Conservation (phyloP, 2,797 vertebrate species). For the Poecilia gillii region DNA sequence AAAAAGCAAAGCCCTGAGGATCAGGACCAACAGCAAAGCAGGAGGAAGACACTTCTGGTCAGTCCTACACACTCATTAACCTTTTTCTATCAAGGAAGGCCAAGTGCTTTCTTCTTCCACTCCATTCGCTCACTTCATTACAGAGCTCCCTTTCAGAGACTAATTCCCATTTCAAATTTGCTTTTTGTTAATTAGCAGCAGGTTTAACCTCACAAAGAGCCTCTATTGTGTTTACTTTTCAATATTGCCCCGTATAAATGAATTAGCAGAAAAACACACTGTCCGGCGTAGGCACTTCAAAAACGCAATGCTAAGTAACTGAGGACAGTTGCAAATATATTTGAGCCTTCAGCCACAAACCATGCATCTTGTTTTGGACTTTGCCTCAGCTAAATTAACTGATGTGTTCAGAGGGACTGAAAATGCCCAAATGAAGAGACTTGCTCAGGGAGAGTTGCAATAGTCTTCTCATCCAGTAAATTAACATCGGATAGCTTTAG, state of each 20-base stretch:
- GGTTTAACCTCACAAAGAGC: conserved; percentile 70
- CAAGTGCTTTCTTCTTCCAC: conserved; percentile 59
- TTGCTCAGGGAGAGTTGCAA: conserved; percentile 63
- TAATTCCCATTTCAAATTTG: conserved; percentile 73
- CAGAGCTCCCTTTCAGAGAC: conserved; percentile 69
- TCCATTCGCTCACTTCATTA: conserved; percentile 72
- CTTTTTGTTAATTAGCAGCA: conserved; percentile 72
- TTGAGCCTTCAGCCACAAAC: conserved; percentile 57
- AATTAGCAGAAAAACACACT: conserved; percentile 47
- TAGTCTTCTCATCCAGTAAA: conserved; percentile 71
- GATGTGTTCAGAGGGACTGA: conserved; percentile 73
- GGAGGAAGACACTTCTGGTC: conserved; percentile 63
- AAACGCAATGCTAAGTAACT: conserved; percentile 57
- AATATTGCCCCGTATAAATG: conserved; percentile 61
- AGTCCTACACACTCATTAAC: conserved; percentile 77
- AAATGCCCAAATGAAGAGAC: conserved; percentile 69
- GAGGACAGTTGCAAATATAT: conserved; percentile 45
- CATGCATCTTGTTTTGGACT: conserved; percentile 49
- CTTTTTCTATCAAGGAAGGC: conserved; percentile 71
- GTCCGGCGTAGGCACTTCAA: conserved; percentile 52
- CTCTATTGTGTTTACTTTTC: conserved; percentile 72
- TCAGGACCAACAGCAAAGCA: conserved; percentile 41
- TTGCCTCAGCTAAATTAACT: conserved; percentile 72
- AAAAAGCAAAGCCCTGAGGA: conserved; percentile 44
- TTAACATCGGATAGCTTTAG: conserved; percentile 75